Percentiles rank a stretch among this genome's conserved stretches.
phyloP scores from a whole-genome alignment of 2,113 vertebrate genomes.

The Oreotragus oreotragus region DNA sequence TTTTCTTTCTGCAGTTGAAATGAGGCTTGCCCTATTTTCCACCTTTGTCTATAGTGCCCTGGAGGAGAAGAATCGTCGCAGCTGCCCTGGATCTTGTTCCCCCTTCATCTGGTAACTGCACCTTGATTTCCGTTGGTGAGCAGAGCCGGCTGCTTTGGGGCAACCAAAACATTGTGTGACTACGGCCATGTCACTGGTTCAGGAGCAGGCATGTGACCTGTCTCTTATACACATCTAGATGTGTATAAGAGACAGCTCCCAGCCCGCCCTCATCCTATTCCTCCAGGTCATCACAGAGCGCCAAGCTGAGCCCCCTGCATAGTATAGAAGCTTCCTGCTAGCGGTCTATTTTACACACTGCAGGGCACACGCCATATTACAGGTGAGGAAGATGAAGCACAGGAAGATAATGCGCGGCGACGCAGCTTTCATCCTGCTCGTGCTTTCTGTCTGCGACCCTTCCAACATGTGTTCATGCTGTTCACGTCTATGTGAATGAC shows the following conservation, averaged over 20 bases:
- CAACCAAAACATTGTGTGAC: not conserved
- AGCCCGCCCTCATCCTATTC: not conserved
- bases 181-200: not conserved
- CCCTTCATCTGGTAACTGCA: not conserved
- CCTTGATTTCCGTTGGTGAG: not conserved
- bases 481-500: no score
- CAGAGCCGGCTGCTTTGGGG: not conserved
- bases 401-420: not conserved
- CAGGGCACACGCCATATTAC: no score
- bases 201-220: not conserved
- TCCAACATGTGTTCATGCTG: not conserved
- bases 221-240: no score
- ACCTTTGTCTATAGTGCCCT: not conserved
- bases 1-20: no score
- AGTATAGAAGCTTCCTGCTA: not conserved
- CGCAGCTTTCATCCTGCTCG: not conserved
- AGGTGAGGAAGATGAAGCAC: not conserved
- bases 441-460: not conserved
- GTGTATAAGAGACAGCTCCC: no score
- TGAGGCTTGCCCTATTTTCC: no score
- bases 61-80: not conserved
- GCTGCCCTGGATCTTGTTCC: not conserved
- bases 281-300: not conserved
- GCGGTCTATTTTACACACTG: not conserved
- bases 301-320: not conserved